Evolutionary conservation across 2,797 vertebrate genomes (phyloP), one percentile per base, ranked within the genome.

Genomic region (Microtus agrestis): DNA sequence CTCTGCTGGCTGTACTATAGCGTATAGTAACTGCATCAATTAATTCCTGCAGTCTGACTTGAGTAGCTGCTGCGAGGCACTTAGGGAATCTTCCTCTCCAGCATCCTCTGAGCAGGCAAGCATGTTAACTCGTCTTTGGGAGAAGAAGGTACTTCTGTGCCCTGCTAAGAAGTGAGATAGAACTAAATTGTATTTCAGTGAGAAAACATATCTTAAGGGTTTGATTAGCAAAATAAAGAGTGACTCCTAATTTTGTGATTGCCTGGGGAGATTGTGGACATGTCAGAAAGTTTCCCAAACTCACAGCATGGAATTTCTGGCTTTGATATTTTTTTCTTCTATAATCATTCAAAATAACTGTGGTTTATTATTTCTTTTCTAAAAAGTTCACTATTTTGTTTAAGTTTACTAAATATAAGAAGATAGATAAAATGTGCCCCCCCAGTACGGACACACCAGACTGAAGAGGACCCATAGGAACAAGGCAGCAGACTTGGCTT

Each of bases 161-260:
- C 91, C 95, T 95, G 95, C 96, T 96, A 95, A 92, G 89, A 73
- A 54, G 76, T 93, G 71, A 90, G 51, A 87, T 91, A 89, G 95
- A 65, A 89, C 71, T 91, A 93, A 96, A 97, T 96, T 97, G 54
- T 93, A 91, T 96, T 96, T 96, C 77, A 96, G 80, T 95, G 81
- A 92, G 76, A 74, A 77, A 96, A 91, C 89, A 65, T 80, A 74
- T 96, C 87, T 97, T 87, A 96, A 90, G 48, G 48, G 48, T 81
- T 92, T 93, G 71, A 94, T 97, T 92, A 96, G 77, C 79, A 94
- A 96, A 93, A 91, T 96, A 91, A 96, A 88, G 11, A 95, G 80
- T 89, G 40, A 81, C 43, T 93, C 40, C 65, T 95, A 91, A 93
- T 92, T 93, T 43, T 89, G 61, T 95, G 14, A 51, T 89, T 92